Evolutionary conservation across 2,888 invertebrate species (phyloP), one percentile per base, ranked within the genome.

Genomic region (Callosobruchus maculatus): DNA sequence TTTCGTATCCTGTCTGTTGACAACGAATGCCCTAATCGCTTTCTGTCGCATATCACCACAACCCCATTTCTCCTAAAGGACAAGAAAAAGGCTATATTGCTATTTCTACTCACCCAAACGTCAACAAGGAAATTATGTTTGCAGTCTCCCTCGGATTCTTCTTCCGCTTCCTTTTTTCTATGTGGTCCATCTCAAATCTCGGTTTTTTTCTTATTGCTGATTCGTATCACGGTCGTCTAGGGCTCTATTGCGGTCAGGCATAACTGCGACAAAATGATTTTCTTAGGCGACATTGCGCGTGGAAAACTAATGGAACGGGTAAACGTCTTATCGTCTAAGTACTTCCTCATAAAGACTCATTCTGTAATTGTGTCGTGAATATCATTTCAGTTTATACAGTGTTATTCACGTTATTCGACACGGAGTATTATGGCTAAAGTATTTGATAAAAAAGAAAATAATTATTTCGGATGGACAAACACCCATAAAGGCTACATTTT

Each of bases 101-200:
- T 20, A 49, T 49, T 49, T 13, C 49, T 49, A 78, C 81, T 80
- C 78, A 82, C 81, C 72, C 77, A 73, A 82, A 82, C 4, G 80
- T 79, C 22, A 80, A 70, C 69, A 74, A 49, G 20, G 81, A 81
- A 30, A 80, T 73, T 26, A 80, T 74, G 75, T 81, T 82, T 9
- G 81, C 79, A 7, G 72, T 77, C 68, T 80, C 79, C 66, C 74
- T 77, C 0, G 81, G 82, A 75, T 81, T 78, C 21, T 21, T 70
- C 72, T 77, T 78, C 30, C 81, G 76, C 21, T 78, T 76, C 71
- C 78, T 76, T 69, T 74, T 77, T 20, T 72, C 78, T 71, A 74
- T 76, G 26, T 67, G 66, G 26, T 71, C 71, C 71, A 71, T 71
- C 20, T 68, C 22, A n/a, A 7, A n/a, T n/a, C 68, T 13, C 9